Conservation (phyloP, 2,797 vertebrate species). For the Bradypus variegatus region DNA sequence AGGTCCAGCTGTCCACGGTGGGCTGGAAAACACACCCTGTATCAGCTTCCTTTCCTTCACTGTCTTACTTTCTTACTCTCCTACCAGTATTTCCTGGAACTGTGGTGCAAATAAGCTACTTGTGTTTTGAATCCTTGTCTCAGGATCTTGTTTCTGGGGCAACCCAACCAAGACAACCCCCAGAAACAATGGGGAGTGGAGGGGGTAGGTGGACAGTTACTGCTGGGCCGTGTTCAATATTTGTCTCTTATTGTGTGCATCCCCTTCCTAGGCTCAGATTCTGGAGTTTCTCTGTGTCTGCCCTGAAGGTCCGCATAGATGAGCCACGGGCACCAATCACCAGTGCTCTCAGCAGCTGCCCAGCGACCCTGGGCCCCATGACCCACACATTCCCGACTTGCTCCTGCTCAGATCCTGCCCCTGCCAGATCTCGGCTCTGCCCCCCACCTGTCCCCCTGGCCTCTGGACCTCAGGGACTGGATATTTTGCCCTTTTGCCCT, state of each 20-base stretch:
- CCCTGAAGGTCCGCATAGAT: neutral
- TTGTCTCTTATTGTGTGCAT: neutral
- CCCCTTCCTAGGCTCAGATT: neutral
- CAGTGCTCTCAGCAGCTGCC: neutral
- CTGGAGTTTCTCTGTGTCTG: neutral
- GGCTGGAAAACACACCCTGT: neutral
- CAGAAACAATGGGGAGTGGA: neutral
- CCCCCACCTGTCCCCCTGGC: neutral
- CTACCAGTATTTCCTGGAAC: neutral
- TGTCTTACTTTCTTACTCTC: neutral
- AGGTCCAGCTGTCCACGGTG: neutral
- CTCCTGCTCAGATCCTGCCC: neutral
- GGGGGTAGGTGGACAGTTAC: too few relatives aligned
- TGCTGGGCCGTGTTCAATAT: neutral
- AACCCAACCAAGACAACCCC: neutral
- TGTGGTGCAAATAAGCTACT: neutral
- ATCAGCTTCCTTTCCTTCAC: neutral
- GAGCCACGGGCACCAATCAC: neutral
- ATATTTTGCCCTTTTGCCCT: neutral
- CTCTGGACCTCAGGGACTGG: neutral
- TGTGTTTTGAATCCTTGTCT: neutral
- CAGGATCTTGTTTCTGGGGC: neutral
- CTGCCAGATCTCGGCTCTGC: neutral
- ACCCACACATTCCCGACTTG: neutral
- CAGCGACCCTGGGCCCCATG: fast-evolving